Conservation (phyloP, 1,140 invertebrate genomes). For the Drosophila malerkotliana region DNA sequence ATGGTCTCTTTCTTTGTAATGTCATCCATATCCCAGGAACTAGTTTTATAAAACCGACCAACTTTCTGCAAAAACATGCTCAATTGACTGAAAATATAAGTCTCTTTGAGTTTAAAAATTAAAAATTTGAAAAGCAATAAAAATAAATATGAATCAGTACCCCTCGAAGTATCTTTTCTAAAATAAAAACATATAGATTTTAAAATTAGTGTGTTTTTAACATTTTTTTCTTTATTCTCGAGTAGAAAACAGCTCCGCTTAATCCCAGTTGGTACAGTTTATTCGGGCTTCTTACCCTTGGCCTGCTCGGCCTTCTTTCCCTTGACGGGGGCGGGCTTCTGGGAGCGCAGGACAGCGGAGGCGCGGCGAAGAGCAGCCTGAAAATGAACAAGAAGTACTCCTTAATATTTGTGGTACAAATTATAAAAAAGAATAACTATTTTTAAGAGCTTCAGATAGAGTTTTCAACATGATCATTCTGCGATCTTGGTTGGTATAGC, state of each 20-base stretch:
- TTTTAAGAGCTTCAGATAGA: conserved; percentile 42
- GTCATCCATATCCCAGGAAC: conserved; percentile 32
- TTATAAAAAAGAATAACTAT: neutral
- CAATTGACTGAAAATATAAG: neutral
- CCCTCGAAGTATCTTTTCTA: neutral
- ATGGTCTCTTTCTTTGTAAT: conserved; percentile 32
- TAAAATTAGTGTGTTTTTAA: conserved; percentile 52
- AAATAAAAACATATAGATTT: neutral
- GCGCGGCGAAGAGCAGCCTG: conserved; percentile 74
- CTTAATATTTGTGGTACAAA: neutral
- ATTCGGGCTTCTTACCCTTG: conserved; percentile 63
- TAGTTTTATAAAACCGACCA: conserved; percentile 11
- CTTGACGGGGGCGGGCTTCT: conserved; percentile 92
- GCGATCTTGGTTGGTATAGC: conserved; percentile 84
- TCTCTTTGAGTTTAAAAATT: neutral
- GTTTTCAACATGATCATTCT: conserved; percentile 81
- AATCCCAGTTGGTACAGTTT: conserved; percentile 55
- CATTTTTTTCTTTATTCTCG: conserved; percentile 73
- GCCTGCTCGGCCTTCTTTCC: conserved; percentile 88
- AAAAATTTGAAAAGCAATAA: neutral
- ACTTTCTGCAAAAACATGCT: neutral
- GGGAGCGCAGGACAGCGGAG: conserved; percentile 94
- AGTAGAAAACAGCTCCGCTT: conserved; percentile 74
- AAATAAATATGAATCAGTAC: neutral
- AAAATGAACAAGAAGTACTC: conserved; percentile 13